These are phyloP conservation scores for Nyctibius grandis DNA, from an alignment of 2,797 vertebrate species.

Conservation along the genomic window DNA sequence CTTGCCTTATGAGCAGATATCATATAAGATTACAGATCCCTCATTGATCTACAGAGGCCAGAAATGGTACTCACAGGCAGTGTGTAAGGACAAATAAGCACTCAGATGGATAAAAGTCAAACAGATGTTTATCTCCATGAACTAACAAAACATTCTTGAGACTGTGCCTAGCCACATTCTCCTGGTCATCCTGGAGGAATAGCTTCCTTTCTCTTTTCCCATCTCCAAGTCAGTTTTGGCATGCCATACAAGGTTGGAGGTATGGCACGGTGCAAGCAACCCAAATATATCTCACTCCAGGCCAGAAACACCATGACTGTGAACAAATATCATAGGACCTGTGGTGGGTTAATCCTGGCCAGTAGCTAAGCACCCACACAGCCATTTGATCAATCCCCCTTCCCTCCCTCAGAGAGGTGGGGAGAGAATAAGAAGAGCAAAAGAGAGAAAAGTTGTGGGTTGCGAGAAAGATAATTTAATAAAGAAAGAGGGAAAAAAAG, in stretches of 20 bases:
- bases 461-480: not conserved
- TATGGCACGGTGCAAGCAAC: accelerated
- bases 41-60: not conserved
- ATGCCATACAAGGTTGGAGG: not conserved
- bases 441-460: not conserved
- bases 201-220: not conserved
- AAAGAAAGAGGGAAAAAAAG: not conserved
- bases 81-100: not conserved
- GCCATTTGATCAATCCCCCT: not conserved
- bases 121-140: not conserved
- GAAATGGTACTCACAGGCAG: not conserved
- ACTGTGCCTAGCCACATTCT: not conserved
- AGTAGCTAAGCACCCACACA: not conserved
- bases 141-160: not conserved
- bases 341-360: not conserved
- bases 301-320: not conserved
- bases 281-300: not conserved
- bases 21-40: not conserved
- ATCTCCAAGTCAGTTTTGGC: not conserved
- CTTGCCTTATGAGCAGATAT: not conserved
- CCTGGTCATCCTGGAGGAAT: not conserved
- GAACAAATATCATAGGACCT: not conserved
- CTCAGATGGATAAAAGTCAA: not conserved
- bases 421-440: not conserved
- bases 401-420: not conserved